A percentile compares a stretch with the other conserved stretches of the same genome.
Evolutionary conservation across 2,797 vertebrate genomes (phyloP).

Genomic region (Hybognathus amarus): DNA sequence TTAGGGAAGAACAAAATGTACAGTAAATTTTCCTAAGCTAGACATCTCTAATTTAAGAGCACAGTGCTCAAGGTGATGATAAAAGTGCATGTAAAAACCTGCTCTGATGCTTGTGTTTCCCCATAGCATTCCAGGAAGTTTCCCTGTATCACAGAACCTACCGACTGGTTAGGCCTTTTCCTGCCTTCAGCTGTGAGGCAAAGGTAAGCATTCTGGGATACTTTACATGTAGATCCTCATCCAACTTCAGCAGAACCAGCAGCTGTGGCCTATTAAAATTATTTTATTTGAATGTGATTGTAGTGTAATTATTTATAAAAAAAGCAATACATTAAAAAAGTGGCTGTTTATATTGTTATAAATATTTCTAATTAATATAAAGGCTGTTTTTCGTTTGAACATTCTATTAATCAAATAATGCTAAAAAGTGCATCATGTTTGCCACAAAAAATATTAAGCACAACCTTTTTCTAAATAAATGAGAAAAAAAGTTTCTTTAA

Average conservation of each 20-base stretch:
- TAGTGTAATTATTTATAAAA: background rate
- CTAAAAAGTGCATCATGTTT: background rate
- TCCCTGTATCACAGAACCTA: slow-evolving; percentile 93
- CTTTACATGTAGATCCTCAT: slow-evolving; percentile 96
- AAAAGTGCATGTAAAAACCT: slow-evolving; percentile 74
- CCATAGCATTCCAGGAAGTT: slow-evolving; percentile 95
- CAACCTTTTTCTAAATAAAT: background rate
- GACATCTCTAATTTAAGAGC: background rate
- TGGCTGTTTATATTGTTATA: background rate
- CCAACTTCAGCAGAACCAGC: slow-evolving; percentile 92
- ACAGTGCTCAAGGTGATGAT: background rate
- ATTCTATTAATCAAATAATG: background rate
- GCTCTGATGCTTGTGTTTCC: slow-evolving; percentile 95
- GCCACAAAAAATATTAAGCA: background rate
- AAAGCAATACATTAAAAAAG: background rate
- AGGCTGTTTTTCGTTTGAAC: background rate
- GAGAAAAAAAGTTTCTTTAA: background rate
- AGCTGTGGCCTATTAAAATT: slow-evolving; percentile 86
- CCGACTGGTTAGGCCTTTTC: slow-evolving; percentile 96
- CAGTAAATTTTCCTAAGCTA: background rate
- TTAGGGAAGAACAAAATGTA: background rate
- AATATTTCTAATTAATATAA: background rate
- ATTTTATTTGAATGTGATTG: background rate
- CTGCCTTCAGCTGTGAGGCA: slow-evolving; percentile 95
- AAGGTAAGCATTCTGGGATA: slow-evolving; percentile 95